A percentile compares a stretch with the other conserved stretches of the same genome.
Evolutionary conservation across 64 coral and sea anemone species (phyloP).

Genomic region (Pocillopora damicornis): DNA sequence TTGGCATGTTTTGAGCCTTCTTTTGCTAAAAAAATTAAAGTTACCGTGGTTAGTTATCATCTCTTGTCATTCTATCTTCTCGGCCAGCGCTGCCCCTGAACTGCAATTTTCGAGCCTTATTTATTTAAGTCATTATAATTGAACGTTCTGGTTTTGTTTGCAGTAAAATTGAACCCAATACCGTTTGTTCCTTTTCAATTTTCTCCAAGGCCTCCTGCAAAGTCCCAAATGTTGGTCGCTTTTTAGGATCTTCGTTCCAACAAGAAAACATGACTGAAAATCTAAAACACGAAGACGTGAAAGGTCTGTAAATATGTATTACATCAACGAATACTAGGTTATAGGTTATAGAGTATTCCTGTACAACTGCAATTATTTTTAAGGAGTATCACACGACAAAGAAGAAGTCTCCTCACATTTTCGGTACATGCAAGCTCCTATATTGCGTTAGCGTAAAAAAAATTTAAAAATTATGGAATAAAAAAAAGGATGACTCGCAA

Average conservation of each 20-base stretch:
- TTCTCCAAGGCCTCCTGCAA: neutral
- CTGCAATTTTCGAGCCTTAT: neutral
- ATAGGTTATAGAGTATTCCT: neutral
- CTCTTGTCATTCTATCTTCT: too few relatives aligned
- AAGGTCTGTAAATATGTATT: neutral
- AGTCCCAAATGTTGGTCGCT: neutral
- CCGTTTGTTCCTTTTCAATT: neutral
- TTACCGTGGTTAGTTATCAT: too few relatives aligned
- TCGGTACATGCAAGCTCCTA: too few relatives aligned
- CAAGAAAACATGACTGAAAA: neutral
- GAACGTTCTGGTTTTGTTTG: neutral
- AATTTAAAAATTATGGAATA: too few relatives aligned
- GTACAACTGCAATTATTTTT: neutral
- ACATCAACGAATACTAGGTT: neutral
- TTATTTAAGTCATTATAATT: neutral
- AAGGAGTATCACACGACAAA: too few relatives aligned
- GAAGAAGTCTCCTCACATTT: too few relatives aligned
- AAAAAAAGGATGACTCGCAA: too few relatives aligned
- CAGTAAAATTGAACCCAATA: neutral
- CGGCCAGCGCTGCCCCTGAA: too few relatives aligned
- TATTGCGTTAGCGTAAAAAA: too few relatives aligned
- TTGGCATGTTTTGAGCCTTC: too few relatives aligned
- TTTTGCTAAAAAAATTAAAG: too few relatives aligned
- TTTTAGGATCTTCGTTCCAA: slow-evolving; percentile 5
- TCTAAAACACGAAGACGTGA: neutral